Evolutionary conservation across 2,113 vertebrate genomes (phyloP).

Genomic region (crab-eating macaque (Macaca fascicularis)): DNA sequence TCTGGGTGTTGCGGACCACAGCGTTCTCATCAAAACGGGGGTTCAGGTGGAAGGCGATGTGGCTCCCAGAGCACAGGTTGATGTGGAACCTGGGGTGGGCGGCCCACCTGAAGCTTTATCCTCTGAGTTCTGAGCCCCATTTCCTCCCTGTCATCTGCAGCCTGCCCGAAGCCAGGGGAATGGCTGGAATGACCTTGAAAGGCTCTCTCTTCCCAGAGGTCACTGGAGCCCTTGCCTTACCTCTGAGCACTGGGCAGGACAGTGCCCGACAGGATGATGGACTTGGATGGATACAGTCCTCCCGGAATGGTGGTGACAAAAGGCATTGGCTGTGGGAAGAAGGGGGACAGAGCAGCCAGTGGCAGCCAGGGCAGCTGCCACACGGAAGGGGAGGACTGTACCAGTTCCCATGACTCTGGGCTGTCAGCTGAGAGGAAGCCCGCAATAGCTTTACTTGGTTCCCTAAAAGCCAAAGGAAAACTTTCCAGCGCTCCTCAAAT

Average conservation of each 20-base stretch:
- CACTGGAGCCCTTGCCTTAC: constrained; percentile 69
- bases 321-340: constrained; percentile 81
- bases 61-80: constrained; percentile 78
- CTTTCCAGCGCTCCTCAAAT: background rate
- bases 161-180: background rate
- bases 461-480: background rate
- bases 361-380: fast-evolving
- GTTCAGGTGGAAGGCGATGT: constrained; percentile 85
- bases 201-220: background rate
- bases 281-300: constrained; percentile 83
- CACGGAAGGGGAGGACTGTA: too few relatives aligned
- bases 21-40: constrained; percentile 83
- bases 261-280: constrained; percentile 83
- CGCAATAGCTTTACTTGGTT: background rate
- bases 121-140: too few relatives aligned
- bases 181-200: background rate
- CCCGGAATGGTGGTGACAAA: constrained; percentile 81
- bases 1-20: constrained; percentile 82
- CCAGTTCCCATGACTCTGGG: background rate
- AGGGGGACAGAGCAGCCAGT: background rate
- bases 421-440: background rate
- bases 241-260: constrained; percentile 77
- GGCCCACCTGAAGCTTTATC: background rate
- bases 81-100: constrained; percentile 79
- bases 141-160: background rate